A percentile compares a stretch with the other conserved stretches of the same genome.
phyloP scores from a whole-genome alignment of 2,113 vertebrate genomes.

The Chinchilla lanigera region DNA sequence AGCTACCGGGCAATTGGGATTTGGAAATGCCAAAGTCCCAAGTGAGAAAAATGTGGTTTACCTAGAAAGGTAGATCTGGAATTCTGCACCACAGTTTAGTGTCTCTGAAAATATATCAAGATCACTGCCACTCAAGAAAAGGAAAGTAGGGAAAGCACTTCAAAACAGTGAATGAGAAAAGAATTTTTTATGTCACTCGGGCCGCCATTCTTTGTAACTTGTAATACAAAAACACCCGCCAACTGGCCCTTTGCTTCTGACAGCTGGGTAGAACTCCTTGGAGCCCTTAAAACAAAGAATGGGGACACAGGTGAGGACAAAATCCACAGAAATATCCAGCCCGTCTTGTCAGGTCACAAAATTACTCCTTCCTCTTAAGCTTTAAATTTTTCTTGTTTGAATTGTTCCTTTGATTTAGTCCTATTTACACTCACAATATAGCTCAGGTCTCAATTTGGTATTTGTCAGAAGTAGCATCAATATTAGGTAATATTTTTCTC shows the following conservation, averaged over 20 bases:
- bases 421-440: neutral
- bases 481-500: neutral
- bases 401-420: neutral
- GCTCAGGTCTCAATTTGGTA: neutral
- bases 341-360: neutral
- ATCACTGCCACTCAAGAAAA: neutral
- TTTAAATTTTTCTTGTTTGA: conserved; percentile 1
- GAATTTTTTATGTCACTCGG: neutral
- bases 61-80: neutral
- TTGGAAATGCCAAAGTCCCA: neutral
- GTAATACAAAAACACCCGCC: neutral
- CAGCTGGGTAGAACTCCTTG: neutral
- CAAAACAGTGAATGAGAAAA: neutral
- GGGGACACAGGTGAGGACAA: too few species aligned
- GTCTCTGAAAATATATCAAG: neutral
- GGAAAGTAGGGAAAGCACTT: neutral
- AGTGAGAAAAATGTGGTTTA: neutral
- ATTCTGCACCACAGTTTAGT: neutral
- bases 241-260: neutral
- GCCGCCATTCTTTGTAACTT: neutral
- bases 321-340: neutral
- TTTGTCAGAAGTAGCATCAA: neutral
- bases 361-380: neutral
- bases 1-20: neutral
- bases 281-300: neutral